Evolutionary conservation across 2,888 invertebrate genomes (phyloP), one percentile per base, ranked within the genome.

Genomic region (Mimas tiliae): DNA sequence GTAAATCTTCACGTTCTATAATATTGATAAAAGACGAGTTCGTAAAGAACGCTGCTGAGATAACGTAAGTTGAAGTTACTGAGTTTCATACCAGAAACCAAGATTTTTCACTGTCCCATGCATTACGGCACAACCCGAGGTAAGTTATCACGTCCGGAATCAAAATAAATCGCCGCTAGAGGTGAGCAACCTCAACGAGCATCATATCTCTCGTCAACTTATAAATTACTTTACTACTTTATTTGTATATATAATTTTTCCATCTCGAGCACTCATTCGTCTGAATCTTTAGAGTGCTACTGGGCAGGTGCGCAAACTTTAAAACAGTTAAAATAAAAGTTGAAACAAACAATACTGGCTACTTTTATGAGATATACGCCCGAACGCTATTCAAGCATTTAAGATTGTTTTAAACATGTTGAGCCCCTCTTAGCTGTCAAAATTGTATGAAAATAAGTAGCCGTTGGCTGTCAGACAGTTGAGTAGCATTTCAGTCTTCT

Each of bases 91-190:
- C 34, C 16, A 38, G 38, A 55, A 55, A 38, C 27, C n/a, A 3
- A 38, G 34, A n/a, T 34, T 55, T 55, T 33, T 34, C 53, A 55
- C 16, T 16, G 55, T n/a, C 14, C 16, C 16, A n/a, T 34, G 55
- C 6, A 21, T 11, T 9, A 55, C 16, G 34, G 9, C 3, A 11
- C 27, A 14, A 19, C 8, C 11, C 16, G 52, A 12, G 33, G 52
- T 52, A 52, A 52, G 52, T 27, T 38, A 9, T 55, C 55, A 55
- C 55, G 34, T 33, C n/a, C n/a, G n/a, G 55, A 55, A 55, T 16
- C 38, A 55, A 34, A 55, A 55, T 16, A 55, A 55, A 55, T 55
- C 38, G 38, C 38, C 16, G 14, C 38, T 38, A 16, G 38, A 55
- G 34, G 2, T 38, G 55, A 38, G n/a, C 16, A 9, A 55, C 14